These are phyloP conservation scores for Mythimna loreyi DNA, from an alignment of 2,888 invertebrate species.

Conservation along the genomic window DNA sequence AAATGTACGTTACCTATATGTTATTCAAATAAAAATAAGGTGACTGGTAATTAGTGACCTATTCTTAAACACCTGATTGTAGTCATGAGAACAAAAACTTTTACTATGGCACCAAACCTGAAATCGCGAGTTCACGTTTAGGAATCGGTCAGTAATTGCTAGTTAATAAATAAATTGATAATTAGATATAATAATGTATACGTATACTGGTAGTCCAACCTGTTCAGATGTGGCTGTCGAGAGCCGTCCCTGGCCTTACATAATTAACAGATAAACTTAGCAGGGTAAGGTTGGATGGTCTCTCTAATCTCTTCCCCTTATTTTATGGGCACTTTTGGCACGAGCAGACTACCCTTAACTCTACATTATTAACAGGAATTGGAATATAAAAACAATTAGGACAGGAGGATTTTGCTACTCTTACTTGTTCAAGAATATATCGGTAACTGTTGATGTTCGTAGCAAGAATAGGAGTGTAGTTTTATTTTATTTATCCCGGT, in stretches of 20 bases:
- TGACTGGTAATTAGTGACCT: too few relatives aligned
- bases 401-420: neutral
- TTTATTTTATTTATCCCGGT: constrained; percentile 19
- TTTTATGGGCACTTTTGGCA: constrained; percentile 47
- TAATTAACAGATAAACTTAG: constrained; percentile 45
- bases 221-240: constrained; percentile 26
- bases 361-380: constrained; percentile 45
- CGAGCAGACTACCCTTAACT: constrained; percentile 28
- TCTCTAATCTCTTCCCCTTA: constrained; percentile 40
- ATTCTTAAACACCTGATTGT: too few relatives aligned
- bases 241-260: constrained; percentile 17
- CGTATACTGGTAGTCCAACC: neutral
- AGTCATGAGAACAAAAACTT: too few relatives aligned
- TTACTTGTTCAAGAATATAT: neutral
- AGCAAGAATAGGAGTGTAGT: neutral
- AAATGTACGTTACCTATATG: neutral
- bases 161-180: too few relatives aligned
- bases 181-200: too few relatives aligned
- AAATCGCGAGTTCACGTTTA: too few relatives aligned
- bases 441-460: neutral
- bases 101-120: too few relatives aligned
- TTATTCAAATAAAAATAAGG: neutral
- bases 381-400: constrained; percentile 38
- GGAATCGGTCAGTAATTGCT: too few relatives aligned
- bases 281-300: constrained; percentile 31